A percentile compares a stretch with the other conserved stretches of the same genome.
These are phyloP conservation scores for Dicrurus megarhynchus DNA, from an alignment of 2,113 vertebrate genomes.

Conservation along the genomic window DNA sequence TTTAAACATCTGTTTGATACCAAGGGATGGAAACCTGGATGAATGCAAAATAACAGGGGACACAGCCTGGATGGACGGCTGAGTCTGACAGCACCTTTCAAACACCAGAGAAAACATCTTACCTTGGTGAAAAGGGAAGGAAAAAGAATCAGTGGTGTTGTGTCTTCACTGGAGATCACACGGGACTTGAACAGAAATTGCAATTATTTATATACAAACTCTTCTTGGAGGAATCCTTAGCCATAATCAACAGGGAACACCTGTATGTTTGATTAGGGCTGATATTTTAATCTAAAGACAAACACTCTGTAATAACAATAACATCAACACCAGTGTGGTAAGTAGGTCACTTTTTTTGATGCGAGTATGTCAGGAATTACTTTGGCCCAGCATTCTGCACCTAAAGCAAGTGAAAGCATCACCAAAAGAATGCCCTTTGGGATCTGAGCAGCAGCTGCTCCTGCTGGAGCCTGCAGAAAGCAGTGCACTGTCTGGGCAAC, in stretches of 20 bases:
- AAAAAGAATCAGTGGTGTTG: not conserved
- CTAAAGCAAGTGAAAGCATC: not conserved
- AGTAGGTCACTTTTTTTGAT: not conserved
- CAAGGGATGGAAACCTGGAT: not conserved
- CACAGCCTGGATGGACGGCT: not conserved
- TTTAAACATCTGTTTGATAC: not conserved
- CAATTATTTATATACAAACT: not conserved
- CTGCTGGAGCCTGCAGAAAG: not conserved
- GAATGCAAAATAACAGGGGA: not conserved
- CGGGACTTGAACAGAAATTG: not conserved
- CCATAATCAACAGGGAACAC: not conserved
- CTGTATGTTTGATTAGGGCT: not conserved
- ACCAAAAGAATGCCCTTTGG: not conserved
- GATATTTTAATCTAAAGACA: conserved; percentile 12
- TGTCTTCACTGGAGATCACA: not conserved
- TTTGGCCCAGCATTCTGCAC: not conserved
- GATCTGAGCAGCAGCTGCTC: not conserved
- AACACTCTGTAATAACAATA: not conserved
- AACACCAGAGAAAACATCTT: not conserved
- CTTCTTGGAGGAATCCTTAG: not conserved
- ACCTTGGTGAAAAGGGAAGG: not conserved
- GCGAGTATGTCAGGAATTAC: not conserved
- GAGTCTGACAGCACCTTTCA: not conserved
- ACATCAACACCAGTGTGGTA: not conserved
- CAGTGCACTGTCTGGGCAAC: not conserved